A percentile compares a stretch with the other conserved stretches of the same genome.
phyloP scores from a whole-genome alignment of 1,140 invertebrate species.

The Penaeus chinensis region DNA sequence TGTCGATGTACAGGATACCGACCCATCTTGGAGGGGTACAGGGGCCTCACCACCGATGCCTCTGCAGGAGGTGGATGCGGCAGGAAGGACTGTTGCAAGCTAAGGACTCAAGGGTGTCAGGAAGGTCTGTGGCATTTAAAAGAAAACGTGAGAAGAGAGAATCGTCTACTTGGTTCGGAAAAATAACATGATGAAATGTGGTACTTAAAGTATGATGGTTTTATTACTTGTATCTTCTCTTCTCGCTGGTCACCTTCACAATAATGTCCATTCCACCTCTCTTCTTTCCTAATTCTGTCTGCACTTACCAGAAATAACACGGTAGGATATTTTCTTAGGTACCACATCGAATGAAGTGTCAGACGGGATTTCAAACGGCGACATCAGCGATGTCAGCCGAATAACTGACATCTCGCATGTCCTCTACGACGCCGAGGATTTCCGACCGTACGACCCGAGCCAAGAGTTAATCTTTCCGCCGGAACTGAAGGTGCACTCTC shows the following conservation, averaged over 20 bases:
- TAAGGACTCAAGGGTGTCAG: not conserved
- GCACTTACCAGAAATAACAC: no score
- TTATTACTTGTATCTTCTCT: no score
- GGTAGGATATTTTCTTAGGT: not conserved
- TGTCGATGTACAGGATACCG: conserved; percentile 90
- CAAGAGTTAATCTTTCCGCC: conserved; percentile 96
- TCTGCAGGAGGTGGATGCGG: conserved; percentile 31
- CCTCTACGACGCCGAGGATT: conserved; percentile 69
- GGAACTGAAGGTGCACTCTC: conserved; percentile 77
- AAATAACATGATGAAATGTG: no score
- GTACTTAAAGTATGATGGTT: no score
- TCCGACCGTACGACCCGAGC: conserved; percentile 81
- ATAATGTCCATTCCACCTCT: no score
- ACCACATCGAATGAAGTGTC: no score
- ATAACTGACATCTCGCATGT: not conserved
- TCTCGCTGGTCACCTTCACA: no score
- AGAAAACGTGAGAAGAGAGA: no score
- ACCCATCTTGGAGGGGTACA: conserved; percentile 85
- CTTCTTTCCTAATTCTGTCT: no score
- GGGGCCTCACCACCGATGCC: conserved; percentile 77
- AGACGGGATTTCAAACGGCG: not conserved
- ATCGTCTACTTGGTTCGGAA: no score
- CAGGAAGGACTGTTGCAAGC: conserved; percentile 43
- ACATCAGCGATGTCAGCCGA: not conserved
- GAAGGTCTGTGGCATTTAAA: not conserved